Conservation (phyloP, 2,888 invertebrate genomes). For the Dasypogon diadema region DNA sequence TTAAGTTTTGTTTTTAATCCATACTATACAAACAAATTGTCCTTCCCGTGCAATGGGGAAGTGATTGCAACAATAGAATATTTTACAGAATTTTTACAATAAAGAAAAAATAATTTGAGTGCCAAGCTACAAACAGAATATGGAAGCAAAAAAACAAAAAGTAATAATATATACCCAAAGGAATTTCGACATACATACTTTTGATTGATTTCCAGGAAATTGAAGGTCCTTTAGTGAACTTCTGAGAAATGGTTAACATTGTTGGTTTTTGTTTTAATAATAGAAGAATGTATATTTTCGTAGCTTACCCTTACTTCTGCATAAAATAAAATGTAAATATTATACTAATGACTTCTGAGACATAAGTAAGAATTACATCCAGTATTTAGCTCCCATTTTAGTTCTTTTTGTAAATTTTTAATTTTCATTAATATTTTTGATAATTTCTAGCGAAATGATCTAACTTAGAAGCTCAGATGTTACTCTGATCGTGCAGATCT, state of each 20-base stretch:
- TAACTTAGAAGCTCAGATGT: too few species aligned
- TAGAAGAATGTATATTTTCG: too few species aligned
- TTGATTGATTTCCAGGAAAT: constrained; percentile 8
- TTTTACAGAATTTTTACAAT: constrained; percentile 48
- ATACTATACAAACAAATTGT: constrained; percentile 11
- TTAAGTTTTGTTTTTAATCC: constrained; percentile 27
- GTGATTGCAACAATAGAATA: constrained; percentile 42
- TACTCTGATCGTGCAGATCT: too few species aligned
- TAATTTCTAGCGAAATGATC: too few species aligned
- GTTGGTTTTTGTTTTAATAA: not conserved
- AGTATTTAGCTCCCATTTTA: too few species aligned
- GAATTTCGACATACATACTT: constrained; percentile 53
- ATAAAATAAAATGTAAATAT: too few species aligned
- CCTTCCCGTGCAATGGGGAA: constrained; percentile 2
- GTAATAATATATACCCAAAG: constrained; percentile 59
- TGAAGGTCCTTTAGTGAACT: not conserved
- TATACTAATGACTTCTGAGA: too few species aligned
- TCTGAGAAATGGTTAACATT: not conserved
- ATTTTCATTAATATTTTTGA: too few species aligned
- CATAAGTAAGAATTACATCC: too few species aligned
- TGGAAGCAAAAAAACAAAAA: constrained; percentile 39
- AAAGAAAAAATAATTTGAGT: constrained; percentile 58
- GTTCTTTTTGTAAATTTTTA: too few species aligned
- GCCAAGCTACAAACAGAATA: constrained; percentile 57
- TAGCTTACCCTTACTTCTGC: too few species aligned